Percentiles rank a stretch among this genome's conserved stretches.
Evolutionary conservation across 2,797 vertebrate genomes (phyloP).

Genomic region (Ptychadena robeensis): DNA sequence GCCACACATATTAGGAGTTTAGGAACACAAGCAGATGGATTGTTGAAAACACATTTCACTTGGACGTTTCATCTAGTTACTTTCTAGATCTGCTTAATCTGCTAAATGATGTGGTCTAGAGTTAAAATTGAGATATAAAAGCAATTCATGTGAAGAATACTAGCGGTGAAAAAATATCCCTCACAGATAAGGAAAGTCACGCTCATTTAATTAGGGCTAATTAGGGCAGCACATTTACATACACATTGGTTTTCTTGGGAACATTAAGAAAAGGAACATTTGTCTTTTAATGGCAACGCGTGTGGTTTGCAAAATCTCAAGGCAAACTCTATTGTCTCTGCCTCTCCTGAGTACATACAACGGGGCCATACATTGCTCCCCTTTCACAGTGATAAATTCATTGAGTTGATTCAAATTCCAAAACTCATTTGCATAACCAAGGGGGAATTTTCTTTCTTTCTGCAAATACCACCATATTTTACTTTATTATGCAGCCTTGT

Average conservation of each 20-base stretch:
- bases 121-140: constrained; percentile 43
- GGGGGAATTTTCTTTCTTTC: background rate
- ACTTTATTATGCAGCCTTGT: background rate
- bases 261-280: constrained; percentile 25
- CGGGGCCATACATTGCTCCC: background rate
- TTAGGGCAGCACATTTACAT: constrained; percentile 31
- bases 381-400: background rate
- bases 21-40: constrained; percentile 46
- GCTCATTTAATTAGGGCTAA: constrained; percentile 49
- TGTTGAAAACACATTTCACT: constrained; percentile 44
- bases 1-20: constrained; percentile 4
- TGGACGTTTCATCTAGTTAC: constrained; percentile 42
- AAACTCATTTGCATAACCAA: background rate
- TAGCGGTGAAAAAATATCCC: constrained; percentile 8
- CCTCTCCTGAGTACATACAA: constrained; percentile 3
- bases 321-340: background rate
- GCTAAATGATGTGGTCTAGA: constrained; percentile 40
- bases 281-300: background rate
- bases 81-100: constrained; percentile 50
- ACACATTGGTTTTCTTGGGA: constrained; percentile 20
- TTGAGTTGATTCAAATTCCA: background rate
- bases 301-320: background rate
- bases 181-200: constrained; percentile 46
- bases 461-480: background rate
- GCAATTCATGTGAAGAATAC: constrained; percentile 37